Evolutionary conservation across 2,797 vertebrate genomes (phyloP).

Genomic region (Diplodus sargus): DNA sequence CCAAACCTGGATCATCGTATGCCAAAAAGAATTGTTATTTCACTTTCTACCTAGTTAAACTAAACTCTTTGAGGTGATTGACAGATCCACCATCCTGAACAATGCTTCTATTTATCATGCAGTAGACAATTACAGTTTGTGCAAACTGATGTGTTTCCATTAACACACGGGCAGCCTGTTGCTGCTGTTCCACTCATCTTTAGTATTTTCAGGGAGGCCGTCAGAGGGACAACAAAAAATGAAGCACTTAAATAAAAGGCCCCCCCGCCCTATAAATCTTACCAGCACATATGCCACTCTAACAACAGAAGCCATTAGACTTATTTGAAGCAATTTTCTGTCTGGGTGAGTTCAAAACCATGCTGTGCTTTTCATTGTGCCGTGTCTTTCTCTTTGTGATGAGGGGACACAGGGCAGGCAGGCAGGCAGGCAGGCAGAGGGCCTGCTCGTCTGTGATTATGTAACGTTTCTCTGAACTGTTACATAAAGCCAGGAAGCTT

Average conservation of each 20-base stretch:
- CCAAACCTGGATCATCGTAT: neutral
- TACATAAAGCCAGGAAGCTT: constrained; percentile 77
- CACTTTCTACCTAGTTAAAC: neutral
- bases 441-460: constrained; percentile 68
- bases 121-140: neutral
- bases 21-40: neutral
- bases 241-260: neutral
- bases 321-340: constrained; percentile 48
- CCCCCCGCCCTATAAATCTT: neutral
- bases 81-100: neutral
- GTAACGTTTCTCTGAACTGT: constrained; percentile 77
- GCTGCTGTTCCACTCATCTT: constrained; percentile 6
- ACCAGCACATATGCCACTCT: neutral
- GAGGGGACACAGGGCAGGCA: constrained; percentile 33
- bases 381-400: constrained; percentile 34
- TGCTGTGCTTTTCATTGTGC: constrained; percentile 10
- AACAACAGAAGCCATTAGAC: constrained; percentile 14
- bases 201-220: constrained; percentile 21
- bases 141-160: neutral
- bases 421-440: constrained; percentile 30
- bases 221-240: neutral
- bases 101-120: neutral
- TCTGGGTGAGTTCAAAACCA: constrained; percentile 30
- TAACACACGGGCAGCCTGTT: neutral
- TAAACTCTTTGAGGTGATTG: neutral